A percentile compares a stretch with the other conserved stretches of the same genome.
phyloP scores from a whole-genome alignment of 92 coral and sea anemone species.

The Ricordea florida region DNA sequence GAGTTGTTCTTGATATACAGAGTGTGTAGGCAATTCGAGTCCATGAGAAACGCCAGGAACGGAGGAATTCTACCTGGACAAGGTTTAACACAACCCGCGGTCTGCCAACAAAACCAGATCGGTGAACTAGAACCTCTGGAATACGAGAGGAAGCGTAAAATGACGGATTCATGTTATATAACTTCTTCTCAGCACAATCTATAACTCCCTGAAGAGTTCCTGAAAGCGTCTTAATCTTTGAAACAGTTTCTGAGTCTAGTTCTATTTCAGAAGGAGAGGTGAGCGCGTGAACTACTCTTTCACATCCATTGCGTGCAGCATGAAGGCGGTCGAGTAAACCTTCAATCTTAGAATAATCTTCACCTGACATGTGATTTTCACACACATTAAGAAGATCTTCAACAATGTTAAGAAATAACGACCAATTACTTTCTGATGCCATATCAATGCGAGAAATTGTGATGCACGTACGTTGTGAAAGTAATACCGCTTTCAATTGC shows the following conservation, averaged over 20 bases:
- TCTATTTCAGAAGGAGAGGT: neutral
- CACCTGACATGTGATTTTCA: neutral
- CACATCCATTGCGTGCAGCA: neutral
- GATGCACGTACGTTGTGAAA: too few relatives aligned
- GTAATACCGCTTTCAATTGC: too few relatives aligned
- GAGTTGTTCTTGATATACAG: slow-evolving; percentile 16
- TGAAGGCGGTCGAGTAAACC: neutral
- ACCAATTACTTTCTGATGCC: neutral
- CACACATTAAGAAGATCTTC: slow-evolving; percentile 1
- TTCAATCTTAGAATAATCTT: neutral
- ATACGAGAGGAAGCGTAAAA: slow-evolving; percentile 26
- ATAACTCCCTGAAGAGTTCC: slow-evolving; percentile 10
- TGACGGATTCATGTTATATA: slow-evolving; percentile 7
- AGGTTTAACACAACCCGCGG: slow-evolving; percentile 9
- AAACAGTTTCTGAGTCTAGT: neutral
- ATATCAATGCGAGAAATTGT: too few relatives aligned
- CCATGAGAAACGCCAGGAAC: slow-evolving; percentile 37
- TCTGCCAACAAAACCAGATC: slow-evolving; percentile 26
- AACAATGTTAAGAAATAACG: neutral
- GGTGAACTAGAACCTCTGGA: slow-evolving; percentile 23
- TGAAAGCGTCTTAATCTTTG: neutral
- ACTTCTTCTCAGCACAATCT: slow-evolving; percentile 11
- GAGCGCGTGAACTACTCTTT: neutral
- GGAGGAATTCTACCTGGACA: slow-evolving; percentile 25
- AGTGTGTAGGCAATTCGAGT: slow-evolving; percentile 24